Evolutionary conservation across 2,797 vertebrate genomes (phyloP).

Genomic region (Acrocephalus scirpaceus): DNA sequence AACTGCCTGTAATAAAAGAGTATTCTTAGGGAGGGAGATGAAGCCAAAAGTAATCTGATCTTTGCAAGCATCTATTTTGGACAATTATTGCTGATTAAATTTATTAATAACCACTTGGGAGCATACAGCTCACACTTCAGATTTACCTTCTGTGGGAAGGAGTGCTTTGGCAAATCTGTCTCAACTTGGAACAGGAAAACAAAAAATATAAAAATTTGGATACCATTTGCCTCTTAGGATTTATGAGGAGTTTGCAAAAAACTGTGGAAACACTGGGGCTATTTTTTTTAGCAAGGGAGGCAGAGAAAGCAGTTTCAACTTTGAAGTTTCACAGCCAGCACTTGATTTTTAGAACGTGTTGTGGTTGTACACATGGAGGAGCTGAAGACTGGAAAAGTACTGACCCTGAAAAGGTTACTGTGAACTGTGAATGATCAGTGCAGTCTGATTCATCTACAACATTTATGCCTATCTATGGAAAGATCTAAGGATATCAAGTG

Average conservation of each 20-base stretch:
- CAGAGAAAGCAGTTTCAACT: neutral
- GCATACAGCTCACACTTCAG: neutral
- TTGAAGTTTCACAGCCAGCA: neutral
- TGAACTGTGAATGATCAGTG: neutral
- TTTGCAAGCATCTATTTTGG: neutral
- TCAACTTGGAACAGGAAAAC: neutral
- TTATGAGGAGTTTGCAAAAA: neutral
- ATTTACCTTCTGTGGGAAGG: neutral
- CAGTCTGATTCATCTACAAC: conserved; percentile 16
- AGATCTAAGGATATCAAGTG: conserved; percentile 8
- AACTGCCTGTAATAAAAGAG: neutral
- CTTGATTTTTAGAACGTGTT: neutral
- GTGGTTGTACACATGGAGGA: neutral
- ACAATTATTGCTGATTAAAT: conserved; percentile 8
- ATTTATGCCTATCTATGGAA: neutral
- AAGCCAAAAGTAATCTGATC: neutral
- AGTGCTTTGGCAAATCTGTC: neutral
- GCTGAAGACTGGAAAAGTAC: conserved; percentile 19
- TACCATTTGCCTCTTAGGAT: neutral
- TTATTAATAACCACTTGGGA: neutral
- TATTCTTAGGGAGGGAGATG: neutral
- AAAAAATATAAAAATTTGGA: neutral
- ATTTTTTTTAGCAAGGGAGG: neutral
- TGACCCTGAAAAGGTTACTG: neutral
- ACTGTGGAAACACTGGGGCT: neutral